Base-by-base conservation (phyloP, 1,140 invertebrate species). In the Galleria mellonella region DNA sequence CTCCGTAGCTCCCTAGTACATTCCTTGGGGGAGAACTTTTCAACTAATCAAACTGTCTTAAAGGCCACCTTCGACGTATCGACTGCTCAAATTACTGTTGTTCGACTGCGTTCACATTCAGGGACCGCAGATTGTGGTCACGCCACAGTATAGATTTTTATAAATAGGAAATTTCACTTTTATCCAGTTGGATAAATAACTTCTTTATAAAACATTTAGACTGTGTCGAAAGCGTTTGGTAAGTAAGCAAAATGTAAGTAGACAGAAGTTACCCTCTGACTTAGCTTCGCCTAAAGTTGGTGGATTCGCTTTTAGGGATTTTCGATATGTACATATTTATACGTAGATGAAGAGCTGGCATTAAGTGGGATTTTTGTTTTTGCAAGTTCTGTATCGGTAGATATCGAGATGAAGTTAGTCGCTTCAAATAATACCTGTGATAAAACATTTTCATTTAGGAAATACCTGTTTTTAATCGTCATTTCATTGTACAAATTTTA, bases 11-110 rank as follows among this genome's bases (percentile, higher is more conserved):
- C 43, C 39, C 10, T 6, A 35, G 39, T 44, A 46, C 32, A 44
- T 44, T 36, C 42, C 32, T 37, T 9, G 39, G 47, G 49, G 59
- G 54, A 57, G 32, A 73, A 73, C 46, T 72, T 64, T 57, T 55
- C 49, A 77, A 77, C 64, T 71, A 74, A 78, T 78, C 72, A 75
- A 77, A 77, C 62, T 72, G 69, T 71, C 69, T 77, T 69, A 65
- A 69, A 56, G 57, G 50, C 57, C 68, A 62, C 67, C 58, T 58
- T 55, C 51, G 39, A 66, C 67, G 59, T 62, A 72, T 71, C 67
- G 62, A 67, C 62, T 66, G 62, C 17, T 62, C 62, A 62, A 68
- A 75, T 71, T 66, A 71, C 59, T 58, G 38, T 44, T 33, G 31
- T 42, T 32, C 31, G 14, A 35, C 12, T 37, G 32, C 35, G 13